These are phyloP conservation scores for Ramazzottius varieornatus DNA, from an alignment of 2,888 invertebrate genomes.

Conservation along the genomic window DNA sequence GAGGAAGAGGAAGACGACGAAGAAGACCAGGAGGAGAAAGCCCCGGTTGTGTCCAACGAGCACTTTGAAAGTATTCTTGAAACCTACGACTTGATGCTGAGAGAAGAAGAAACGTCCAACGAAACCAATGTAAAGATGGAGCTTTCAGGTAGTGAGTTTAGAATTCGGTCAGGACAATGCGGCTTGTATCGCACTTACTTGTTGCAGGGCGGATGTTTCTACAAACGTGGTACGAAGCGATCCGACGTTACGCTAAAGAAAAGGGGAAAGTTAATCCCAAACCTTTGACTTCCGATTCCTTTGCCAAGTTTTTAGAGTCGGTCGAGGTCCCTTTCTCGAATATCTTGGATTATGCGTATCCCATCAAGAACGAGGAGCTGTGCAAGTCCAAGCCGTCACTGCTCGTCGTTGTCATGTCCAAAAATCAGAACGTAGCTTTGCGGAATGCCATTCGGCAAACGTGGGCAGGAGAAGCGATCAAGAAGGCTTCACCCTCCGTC, in stretches of 20 bases:
- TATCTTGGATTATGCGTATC: neutral
- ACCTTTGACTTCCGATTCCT: neutral
- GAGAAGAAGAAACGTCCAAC: neutral
- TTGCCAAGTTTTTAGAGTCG: neutral
- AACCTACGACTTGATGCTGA: neutral
- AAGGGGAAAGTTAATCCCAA: neutral
- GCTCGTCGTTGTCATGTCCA: neutral
- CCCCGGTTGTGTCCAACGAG: neutral
- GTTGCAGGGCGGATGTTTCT: neutral
- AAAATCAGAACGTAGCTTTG: neutral
- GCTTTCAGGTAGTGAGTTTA: neutral
- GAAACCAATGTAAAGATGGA: neutral
- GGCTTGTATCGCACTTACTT: no score
- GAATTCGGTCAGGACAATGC: no score
- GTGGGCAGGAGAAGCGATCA: neutral
- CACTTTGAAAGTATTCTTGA: neutral
- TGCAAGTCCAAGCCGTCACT: neutral
- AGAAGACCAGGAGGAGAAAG: neutral
- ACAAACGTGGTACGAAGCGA: neutral
- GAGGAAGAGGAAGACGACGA: neutral
- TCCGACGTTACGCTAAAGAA: neutral
- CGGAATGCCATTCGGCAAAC: neutral
- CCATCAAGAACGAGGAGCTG: neutral
- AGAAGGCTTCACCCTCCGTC: neutral
- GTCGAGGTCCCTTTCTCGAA: slow-evolving; percentile 1